Base-by-base conservation (phyloP, 2,888 invertebrate genomes). In the Limnephilus auricula region DNA sequence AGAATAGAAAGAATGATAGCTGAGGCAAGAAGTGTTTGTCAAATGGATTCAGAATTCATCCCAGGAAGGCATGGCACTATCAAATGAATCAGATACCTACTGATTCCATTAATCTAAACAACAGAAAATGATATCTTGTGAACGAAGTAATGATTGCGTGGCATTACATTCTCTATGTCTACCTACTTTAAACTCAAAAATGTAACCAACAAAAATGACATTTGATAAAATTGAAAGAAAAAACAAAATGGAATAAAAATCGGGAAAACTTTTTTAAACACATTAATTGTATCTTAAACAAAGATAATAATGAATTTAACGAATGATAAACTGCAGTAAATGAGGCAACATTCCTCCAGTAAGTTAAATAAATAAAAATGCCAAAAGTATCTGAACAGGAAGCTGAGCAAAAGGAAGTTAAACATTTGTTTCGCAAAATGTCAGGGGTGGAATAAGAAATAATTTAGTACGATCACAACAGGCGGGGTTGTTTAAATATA, bases 341-440 rank as follows among this genome's bases (percentile, higher is more conserved):
- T 30, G 40, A 10, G 85, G 37, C 6, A 30, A 12, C 85, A 30
- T 30, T 40, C 40, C 85, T 40, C 25, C 65, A 25, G 18, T 9
- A 25, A 65, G 65, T 65, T 65, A n/a, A 65, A 65, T n/a, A n/a
- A 65, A 65, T 65, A 65, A 65, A 65, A 65, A 25, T 65, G 65
- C 25, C 65, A 65, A 65, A 65, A 65, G 40, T 85, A 45, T 85
- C 37, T 45, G 40, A 85, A 85, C n/a, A 30, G 85, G 85, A 85
- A 85, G 85, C 37, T n/a, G 45, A 2, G 40, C 40, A 85, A 40
- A 40, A n/a, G 45, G 85, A 85, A 45, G 85, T n/a, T 6, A 40
- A 85, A 85, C 85, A 85, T 85, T 85, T 85, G 85, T 40, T 85
- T 40, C 45, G 34, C 85, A 12, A 85, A 85, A 85, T 30, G 30